Evolutionary conservation across 2,888 invertebrate species (phyloP), one percentile per base, ranked within the genome.

Genomic region (Lepidocyrtinus sp.): DNA sequence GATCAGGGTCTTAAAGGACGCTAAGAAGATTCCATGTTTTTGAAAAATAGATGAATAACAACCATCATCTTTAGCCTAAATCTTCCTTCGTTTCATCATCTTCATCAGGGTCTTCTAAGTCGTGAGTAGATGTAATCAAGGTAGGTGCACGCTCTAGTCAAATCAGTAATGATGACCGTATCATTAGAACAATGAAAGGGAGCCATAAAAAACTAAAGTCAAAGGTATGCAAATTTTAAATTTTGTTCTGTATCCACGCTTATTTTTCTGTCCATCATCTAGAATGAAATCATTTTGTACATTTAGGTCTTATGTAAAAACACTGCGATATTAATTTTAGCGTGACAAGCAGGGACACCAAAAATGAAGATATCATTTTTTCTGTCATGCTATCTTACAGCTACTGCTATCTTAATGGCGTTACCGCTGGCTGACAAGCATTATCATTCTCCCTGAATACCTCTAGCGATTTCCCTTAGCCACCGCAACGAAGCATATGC

Each of bases 81-180:
- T 46, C 67, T 75, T 55, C 68, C 61, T 68, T 68, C 61, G 27
- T 21, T 61, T 80, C 68, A 24, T 73, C 79, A 70, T 63, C 55
- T 26, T 69, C 64, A 64, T 63, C 69, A 59, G 12, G 55, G 25
- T 24, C 61, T 62, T 27, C 2, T 36, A 62, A 75, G 67, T 80
- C 80, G 81, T 81, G 81, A 81, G 81, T 46, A 75, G 81, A 81
- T 81, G 75, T 61, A 81, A 81, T 81, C 81, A 75, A 72, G 72
- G 63, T 64, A 64, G 46, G 45, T 50, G 62, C 72, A 68, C 45
- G 50, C 36, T 68, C 73, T 69, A 17, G 27, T n/a, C 22, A 55
- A n/a, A 15, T 12, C 62, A 25, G n/a, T n/a, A 17, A 26, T 62
- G 73, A 73, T 63, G 72, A 71, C 71, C 71, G 71, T 80, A 75